These are phyloP conservation scores for Trichosurus vulpecula DNA, from an alignment of 2,797 vertebrate genomes.

Conservation along the genomic window DNA sequence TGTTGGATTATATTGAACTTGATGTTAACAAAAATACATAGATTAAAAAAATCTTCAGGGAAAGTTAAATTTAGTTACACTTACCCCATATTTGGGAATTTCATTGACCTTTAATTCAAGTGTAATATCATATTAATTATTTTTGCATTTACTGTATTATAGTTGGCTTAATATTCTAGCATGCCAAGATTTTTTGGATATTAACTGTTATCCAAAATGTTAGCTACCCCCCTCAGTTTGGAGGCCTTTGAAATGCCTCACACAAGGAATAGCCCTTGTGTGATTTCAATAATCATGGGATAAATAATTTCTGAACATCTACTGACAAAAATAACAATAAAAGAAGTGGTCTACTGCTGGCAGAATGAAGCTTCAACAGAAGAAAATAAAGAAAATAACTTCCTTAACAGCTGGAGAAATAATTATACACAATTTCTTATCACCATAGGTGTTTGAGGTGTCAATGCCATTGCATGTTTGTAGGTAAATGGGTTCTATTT, in stretches of 20 bases:
- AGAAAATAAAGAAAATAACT: fast-evolving
- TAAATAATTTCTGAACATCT: neutral
- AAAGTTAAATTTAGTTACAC: neutral
- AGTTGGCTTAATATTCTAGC: neutral
- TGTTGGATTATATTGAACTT: neutral
- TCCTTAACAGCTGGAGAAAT: conserved; percentile 17
- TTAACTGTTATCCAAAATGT: neutral
- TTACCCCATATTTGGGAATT: neutral
- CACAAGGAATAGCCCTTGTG: neutral
- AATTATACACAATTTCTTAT: neutral
- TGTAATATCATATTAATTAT: neutral
- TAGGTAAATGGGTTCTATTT: conserved; percentile 16
- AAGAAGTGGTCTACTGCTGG: neutral
- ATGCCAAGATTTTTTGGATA: neutral
- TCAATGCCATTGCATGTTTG: neutral
- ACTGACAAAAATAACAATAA: neutral
- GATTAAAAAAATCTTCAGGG: neutral
- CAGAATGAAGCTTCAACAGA: neutral
- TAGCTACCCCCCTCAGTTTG: neutral
- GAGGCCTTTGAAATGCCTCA: conserved; percentile 20
- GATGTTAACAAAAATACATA: neutral
- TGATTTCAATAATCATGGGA: conserved; percentile 6
- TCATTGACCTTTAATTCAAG: neutral
- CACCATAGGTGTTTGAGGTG: neutral
- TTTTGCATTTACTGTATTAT: neutral